Evolutionary conservation across 2,888 invertebrate species (phyloP).

Genomic region (Leucoma salicis): DNA sequence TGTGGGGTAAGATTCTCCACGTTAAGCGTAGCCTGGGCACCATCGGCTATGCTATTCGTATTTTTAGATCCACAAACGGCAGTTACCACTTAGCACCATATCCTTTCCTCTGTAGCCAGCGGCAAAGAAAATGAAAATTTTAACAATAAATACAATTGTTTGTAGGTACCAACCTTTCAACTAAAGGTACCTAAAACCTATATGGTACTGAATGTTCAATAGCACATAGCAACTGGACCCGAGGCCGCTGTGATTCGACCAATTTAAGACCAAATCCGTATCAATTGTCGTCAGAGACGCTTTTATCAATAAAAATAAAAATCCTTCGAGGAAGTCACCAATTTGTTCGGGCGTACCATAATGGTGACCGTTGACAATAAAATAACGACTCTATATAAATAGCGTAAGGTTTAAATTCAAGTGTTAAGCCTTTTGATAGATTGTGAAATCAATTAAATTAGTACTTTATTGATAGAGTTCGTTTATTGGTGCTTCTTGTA

Average conservation of each 20-base stretch:
- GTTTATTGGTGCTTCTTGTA: conserved; percentile 41
- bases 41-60: too few species aligned
- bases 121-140: too few species aligned
- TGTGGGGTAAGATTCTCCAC: too few species aligned
- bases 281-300: conserved; percentile 69
- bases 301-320: conserved; percentile 80
- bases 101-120: too few species aligned
- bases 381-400: conserved; percentile 29
- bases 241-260: conserved; percentile 53
- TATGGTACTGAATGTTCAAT: conserved; percentile 17
- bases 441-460: conserved; percentile 66
- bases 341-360: conserved; percentile 56
- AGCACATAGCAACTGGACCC: conserved; percentile 32
- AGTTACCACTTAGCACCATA: too few species aligned
- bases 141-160: too few species aligned
- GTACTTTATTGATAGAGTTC: conserved; percentile 49
- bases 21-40: too few species aligned
- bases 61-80: too few species aligned
- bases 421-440: conserved; percentile 34
- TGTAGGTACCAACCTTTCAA: too few species aligned
- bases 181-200: conserved; percentile 29
- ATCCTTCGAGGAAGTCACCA: conserved; percentile 74
- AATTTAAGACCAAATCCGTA: conserved; percentile 72
- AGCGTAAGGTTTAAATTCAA: conserved; percentile 10
- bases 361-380: conserved; percentile 15